A percentile compares a stretch with the other conserved stretches of the same genome.
phyloP scores from a whole-genome alignment of 2,888 invertebrate species.

The Sinelater perroti region DNA sequence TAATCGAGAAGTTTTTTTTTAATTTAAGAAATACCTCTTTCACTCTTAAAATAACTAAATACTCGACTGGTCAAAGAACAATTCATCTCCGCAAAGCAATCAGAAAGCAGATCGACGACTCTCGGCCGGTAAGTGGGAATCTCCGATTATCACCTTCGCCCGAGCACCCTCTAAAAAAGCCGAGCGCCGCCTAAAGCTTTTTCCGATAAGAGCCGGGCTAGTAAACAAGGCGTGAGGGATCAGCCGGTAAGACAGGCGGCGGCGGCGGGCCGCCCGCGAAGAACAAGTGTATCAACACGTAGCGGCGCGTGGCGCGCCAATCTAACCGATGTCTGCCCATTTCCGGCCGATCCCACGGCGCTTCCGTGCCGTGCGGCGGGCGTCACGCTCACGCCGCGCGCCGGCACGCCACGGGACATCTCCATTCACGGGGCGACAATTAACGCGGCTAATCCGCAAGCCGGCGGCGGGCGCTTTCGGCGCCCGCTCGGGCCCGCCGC shows the following conservation, averaged over 20 bases:
- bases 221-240: slow-evolving; percentile 56
- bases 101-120: neutral
- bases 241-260: slow-evolving; percentile 43
- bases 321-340: slow-evolving; percentile 58
- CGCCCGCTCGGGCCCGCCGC: slow-evolving; percentile 10
- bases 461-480: slow-evolving; percentile 31
- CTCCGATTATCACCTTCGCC: slow-evolving; percentile 25
- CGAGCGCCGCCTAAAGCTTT: slow-evolving; percentile 49
- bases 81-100: too few relatives aligned
- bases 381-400: slow-evolving; percentile 52
- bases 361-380: slow-evolving; percentile 54
- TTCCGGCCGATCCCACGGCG: slow-evolving; percentile 55
- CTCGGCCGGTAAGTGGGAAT: slow-evolving; percentile 14
- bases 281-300: slow-evolving; percentile 57
- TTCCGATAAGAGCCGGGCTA: slow-evolving; percentile 45
- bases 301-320: slow-evolving; percentile 55
- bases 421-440: slow-evolving; percentile 52
- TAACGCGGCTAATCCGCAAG: slow-evolving; percentile 48
- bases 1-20: too few relatives aligned
- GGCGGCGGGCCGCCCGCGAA: slow-evolving; percentile 42
- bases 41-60: too few relatives aligned
- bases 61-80: too few relatives aligned
- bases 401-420: slow-evolving; percentile 51
- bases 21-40: too few relatives aligned
- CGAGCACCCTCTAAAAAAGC: slow-evolving; percentile 41